phyloP scores from a whole-genome alignment of 2,797 vertebrate genomes.

The Syngnathus rostellatus region DNA sequence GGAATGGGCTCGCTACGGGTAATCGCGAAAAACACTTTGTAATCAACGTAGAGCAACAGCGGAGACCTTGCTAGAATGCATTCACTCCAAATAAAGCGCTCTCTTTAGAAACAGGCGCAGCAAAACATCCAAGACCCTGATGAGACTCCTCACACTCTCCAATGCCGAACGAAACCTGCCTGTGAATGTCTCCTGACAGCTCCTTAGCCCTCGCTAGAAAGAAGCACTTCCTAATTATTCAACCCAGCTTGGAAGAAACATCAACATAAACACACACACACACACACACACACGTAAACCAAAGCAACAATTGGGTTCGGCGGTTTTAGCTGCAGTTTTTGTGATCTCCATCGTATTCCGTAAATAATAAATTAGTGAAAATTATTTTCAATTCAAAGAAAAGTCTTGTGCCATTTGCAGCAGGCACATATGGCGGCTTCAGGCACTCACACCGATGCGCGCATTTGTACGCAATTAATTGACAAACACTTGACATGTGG shows the following conservation, averaged over 20 bases:
- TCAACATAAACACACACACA: slow-evolving; percentile 42
- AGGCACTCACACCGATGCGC: slow-evolving; percentile 10
- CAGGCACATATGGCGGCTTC: not conserved
- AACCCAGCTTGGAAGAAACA: slow-evolving; percentile 61
- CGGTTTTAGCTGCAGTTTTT: slow-evolving; percentile 10
- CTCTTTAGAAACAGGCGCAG: slow-evolving; percentile 65
- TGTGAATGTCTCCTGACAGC: slow-evolving; percentile 72
- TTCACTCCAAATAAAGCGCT: slow-evolving; percentile 70
- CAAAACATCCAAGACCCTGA: slow-evolving; percentile 69
- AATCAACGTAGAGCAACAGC: slow-evolving; percentile 71
- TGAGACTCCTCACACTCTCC: slow-evolving; percentile 71
- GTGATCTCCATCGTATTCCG: not conserved
- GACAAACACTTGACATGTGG: slow-evolving; percentile 60
- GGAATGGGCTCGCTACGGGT: slow-evolving; percentile 69
- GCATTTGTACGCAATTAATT: slow-evolving; percentile 12
- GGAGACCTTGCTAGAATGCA: slow-evolving; percentile 71
- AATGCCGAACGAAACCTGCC: slow-evolving; percentile 69
- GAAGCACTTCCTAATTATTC: slow-evolving; percentile 71
- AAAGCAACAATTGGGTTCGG: slow-evolving; percentile 50
- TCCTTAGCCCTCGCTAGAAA: slow-evolving; percentile 69
- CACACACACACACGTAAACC: slow-evolving; percentile 4
- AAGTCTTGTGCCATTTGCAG: not conserved
- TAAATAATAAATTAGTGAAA: too few species aligned
- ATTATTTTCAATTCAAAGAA: too few species aligned
- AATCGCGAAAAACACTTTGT: slow-evolving; percentile 73